A percentile compares a stretch with the other conserved stretches of the same genome.
Conservation (phyloP, 35 echinoderm and acorn worm genomes). For the Lytechinus pictus region DNA sequence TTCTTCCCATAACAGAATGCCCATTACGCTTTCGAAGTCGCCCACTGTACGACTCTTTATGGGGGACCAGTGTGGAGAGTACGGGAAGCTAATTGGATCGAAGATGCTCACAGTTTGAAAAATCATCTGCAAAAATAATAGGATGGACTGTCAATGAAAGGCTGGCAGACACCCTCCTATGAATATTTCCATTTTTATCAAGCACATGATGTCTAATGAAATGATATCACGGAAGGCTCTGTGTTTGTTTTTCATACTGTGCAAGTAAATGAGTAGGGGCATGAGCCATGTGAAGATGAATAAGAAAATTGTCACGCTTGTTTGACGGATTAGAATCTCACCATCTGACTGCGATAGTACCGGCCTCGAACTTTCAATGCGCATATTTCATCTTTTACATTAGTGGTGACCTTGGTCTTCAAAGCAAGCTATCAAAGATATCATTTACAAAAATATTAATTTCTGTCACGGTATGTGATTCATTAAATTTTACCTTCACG, state of each 20-base stretch:
- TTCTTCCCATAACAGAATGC: not conserved
- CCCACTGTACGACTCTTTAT: not conserved
- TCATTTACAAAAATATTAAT: not conserved
- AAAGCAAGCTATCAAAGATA: not conserved
- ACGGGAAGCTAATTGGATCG: not conserved
- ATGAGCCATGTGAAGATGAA: not conserved
- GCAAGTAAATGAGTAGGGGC: not conserved
- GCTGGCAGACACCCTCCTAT: not conserved
- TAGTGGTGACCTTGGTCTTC: not conserved
- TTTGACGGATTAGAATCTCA: not conserved
- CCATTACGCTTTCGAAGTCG: not conserved
- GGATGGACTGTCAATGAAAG: not conserved
- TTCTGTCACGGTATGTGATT: not conserved
- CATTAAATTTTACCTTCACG: not conserved
- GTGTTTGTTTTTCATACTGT: conserved; percentile 3
- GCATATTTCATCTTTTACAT: not conserved
- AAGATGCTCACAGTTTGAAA: conserved; percentile 15
- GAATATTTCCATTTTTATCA: not conserved
- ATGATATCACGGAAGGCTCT: not conserved
- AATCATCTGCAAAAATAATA: conserved; percentile 1
- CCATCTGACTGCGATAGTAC: not conserved
- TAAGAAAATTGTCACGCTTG: not conserved
- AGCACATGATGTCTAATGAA: not conserved
- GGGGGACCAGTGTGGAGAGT: not conserved
- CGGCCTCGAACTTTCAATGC: not conserved